phyloP scores from a whole-genome alignment of 2,888 invertebrate species.

The Campaea margaritaria region DNA sequence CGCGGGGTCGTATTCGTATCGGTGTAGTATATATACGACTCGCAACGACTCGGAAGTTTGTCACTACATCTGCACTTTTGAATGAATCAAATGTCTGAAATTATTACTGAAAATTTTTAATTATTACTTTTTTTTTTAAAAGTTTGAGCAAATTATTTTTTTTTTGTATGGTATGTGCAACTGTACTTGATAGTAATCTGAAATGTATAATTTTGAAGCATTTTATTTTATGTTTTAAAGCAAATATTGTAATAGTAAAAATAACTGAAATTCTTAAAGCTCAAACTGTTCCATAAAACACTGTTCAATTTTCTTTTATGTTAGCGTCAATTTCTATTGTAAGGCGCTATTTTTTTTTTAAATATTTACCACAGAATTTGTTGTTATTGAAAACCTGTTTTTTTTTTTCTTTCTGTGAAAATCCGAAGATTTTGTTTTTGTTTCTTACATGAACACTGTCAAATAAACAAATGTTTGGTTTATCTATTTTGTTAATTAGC shows the following conservation, averaged over 20 bases:
- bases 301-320: not conserved
- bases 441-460: not conserved
- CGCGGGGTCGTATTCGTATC: constrained; percentile 53
- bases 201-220: no score
- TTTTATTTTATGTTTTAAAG: not conserved
- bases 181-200: constrained; percentile 1
- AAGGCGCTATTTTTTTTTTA: constrained; percentile 3
- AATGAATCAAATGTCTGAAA: constrained; percentile 59
- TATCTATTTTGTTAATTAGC: not conserved
- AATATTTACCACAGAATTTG: not conserved
- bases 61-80: constrained; percentile 62
- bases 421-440: not conserved
- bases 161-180: constrained; percentile 18
- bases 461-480: not conserved
- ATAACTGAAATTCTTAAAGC: not conserved
- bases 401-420: not conserved
- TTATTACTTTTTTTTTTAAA: constrained; percentile 4
- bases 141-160: constrained; percentile 7
- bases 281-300: not conserved
- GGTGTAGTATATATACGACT: constrained; percentile 45
- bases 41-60: constrained; percentile 61
- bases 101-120: constrained; percentile 33
- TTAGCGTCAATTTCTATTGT: constrained; percentile 35
- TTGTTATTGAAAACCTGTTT: not conserved
- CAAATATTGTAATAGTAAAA: not conserved